A percentile compares a stretch with the other conserved stretches of the same genome.
phyloP scores from a whole-genome alignment of 2,888 invertebrate genomes.

The Tromatobia lineatoria region DNA sequence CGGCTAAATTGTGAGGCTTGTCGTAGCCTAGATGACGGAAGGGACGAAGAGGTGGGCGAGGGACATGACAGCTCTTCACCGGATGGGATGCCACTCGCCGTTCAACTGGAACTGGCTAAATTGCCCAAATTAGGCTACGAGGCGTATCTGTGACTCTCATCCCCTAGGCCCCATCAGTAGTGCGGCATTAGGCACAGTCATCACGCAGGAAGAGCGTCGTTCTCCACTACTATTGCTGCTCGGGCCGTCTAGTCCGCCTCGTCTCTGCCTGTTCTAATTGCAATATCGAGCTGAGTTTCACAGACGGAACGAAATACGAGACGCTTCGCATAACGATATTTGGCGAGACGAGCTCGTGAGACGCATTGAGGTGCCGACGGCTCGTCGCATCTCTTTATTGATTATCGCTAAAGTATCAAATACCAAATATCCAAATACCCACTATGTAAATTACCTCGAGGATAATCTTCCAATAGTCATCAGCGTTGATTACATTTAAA shows the following conservation, averaged over 20 bases:
- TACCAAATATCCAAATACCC: not conserved
- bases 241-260: conserved; percentile 34
- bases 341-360: conserved; percentile 27
- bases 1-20: conserved; percentile 31
- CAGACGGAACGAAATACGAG: conserved; percentile 30
- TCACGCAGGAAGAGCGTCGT: conserved; percentile 42
- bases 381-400: conserved; percentile 34
- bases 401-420: conserved; percentile 23
- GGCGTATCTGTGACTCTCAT: conserved; percentile 64
- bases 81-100: conserved; percentile 43
- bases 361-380: conserved; percentile 2
- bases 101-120: conserved; percentile 68
- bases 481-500: too few species aligned
- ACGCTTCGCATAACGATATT: conserved; percentile 46
- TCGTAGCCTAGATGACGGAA: conserved; percentile 15
- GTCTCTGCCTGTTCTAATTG: conserved; percentile 73
- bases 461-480: conserved; percentile 1
- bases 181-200: conserved; percentile 59
- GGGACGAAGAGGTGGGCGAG: conserved; percentile 8
- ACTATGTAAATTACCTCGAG: not conserved
- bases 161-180: conserved; percentile 21
- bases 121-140: conserved; percentile 73
- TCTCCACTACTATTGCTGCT: conserved; percentile 16
- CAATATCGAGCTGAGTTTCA: conserved; percentile 72
- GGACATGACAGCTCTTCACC: conserved; percentile 44